These are phyloP conservation scores for Chaetodon auriga DNA, from an alignment of 2,113 vertebrate species.

Conservation along the genomic window DNA sequence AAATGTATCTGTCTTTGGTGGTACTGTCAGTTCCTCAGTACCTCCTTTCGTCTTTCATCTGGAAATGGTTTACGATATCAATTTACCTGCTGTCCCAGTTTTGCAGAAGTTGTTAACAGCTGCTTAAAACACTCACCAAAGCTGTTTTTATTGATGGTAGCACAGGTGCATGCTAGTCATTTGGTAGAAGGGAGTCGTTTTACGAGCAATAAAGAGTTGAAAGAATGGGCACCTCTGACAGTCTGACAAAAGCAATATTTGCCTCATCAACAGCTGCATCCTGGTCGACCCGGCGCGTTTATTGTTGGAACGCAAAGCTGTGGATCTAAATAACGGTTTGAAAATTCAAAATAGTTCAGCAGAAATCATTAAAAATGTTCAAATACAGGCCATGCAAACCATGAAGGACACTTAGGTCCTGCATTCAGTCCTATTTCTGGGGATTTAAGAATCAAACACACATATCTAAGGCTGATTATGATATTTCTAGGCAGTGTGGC, in stretches of 20 bases:
- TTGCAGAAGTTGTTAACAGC: slow-evolving; percentile 54
- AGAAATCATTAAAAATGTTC: not conserved
- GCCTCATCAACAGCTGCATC: slow-evolving; percentile 6
- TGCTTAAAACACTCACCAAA: slow-evolving; percentile 58
- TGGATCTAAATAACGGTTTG: not conserved
- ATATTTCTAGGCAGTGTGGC: not conserved
- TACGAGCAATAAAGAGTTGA: slow-evolving; percentile 38
- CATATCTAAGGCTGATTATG: not conserved
- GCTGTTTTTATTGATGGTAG: slow-evolving; percentile 53
- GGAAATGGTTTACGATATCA: slow-evolving; percentile 57
- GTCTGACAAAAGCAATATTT: slow-evolving; percentile 17
- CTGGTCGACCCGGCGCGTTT: not conserved
- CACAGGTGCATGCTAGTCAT: slow-evolving; percentile 47
- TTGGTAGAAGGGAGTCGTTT: slow-evolving; percentile 40
- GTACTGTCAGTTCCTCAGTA: slow-evolving; percentile 12
- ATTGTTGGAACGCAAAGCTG: not conserved
- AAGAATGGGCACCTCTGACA: not conserved
- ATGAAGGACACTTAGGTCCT: not conserved
- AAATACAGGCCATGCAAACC: not conserved
- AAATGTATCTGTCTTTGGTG: slow-evolving; percentile 31
- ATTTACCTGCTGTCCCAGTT: slow-evolving; percentile 69
- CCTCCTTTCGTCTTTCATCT: slow-evolving; percentile 52
- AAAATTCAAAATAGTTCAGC: not conserved
- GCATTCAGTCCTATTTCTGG: not conserved
- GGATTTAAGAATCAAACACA: not conserved